Conservation (phyloP, 2,888 invertebrate species). For the Campoplex nolae region DNA sequence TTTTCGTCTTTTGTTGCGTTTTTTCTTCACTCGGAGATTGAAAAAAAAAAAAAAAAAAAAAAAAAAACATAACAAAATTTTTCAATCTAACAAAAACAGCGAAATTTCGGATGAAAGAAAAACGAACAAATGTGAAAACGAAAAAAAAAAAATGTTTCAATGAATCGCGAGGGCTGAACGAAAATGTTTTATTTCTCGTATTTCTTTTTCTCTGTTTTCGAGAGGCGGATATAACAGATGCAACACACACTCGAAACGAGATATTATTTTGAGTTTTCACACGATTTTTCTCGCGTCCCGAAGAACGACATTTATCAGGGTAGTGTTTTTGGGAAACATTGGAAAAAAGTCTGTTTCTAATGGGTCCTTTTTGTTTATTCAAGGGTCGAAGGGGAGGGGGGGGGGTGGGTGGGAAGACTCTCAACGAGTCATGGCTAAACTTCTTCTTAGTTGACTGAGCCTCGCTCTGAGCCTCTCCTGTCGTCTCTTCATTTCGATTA, state of each 20-base stretch:
- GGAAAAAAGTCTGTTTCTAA: background rate
- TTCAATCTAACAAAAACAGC: background rate
- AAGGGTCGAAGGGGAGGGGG: background rate
- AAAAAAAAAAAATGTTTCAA: background rate
- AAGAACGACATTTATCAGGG: background rate
- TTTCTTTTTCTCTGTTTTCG: background rate
- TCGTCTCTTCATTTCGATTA: constrained; percentile 87
- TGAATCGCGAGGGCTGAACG: background rate
- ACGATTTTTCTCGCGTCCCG: background rate
- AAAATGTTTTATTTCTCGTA: background rate
- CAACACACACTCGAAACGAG: background rate
- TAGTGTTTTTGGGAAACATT: background rate
- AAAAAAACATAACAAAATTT: background rate
- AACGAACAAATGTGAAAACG: background rate
- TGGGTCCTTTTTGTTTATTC: background rate
- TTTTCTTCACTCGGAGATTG: background rate
- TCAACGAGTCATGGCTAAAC: constrained; percentile 76
- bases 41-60: background rate
- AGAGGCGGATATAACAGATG: background rate
- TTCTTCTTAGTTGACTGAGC: constrained; percentile 87
- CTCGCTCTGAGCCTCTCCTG: constrained; percentile 88
- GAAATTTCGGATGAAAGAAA: background rate
- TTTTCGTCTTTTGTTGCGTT: background rate
- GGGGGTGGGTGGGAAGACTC: constrained; percentile 11
- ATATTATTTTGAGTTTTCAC: background rate